Evolutionary conservation across 2,888 invertebrate species (phyloP), one percentile per base, ranked within the genome.

Genomic region (Perizoma flavofasciatum): DNA sequence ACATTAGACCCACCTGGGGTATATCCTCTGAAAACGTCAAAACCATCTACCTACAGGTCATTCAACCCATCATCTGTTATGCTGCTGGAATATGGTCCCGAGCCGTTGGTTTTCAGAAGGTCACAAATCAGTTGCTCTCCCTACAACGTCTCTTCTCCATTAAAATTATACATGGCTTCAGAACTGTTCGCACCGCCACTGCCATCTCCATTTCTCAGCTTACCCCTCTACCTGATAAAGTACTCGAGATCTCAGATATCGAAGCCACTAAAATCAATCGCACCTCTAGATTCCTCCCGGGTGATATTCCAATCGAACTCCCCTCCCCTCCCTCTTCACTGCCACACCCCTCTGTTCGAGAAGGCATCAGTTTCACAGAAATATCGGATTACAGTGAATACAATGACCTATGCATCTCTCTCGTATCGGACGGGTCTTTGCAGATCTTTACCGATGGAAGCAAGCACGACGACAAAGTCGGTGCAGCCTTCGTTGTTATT

Each of bases 21-120:
- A 35, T 59, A 1, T 51, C 61, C n/a, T 10, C 54, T 0, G 53
- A 56, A 4, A 67, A 67, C 34, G 33, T 66, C 4, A 11, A 5
- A 8, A 61, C 35, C 35, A 22, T 68, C 39, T 50, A 66, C 49
- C 7, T 33, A 5, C 65, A 66, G 4, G 67, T 67, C 0, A 68
- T 71, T 4, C 54, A 66, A 55, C 68, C 67, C 5, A 68, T 67
- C 0, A 58, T 67, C 7, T 55, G 54, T 0, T 68, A 70, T 22
- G 70, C 63, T 0, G 55, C 68, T 4, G 40, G 59, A 0, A 53
- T 68, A 1, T 69, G 69, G 69, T 51, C 50, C 1, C n/a, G 34
- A 4, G 59, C 56, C 0, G 8, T 48, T 0, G 22, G 43, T 0
- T 55, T 44, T 8, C 58, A 65, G 40, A 34, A 46, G 4, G 47